Base-by-base conservation (phyloP, 1,140 invertebrate genomes). In the Paralvinella palmiformis region DNA sequence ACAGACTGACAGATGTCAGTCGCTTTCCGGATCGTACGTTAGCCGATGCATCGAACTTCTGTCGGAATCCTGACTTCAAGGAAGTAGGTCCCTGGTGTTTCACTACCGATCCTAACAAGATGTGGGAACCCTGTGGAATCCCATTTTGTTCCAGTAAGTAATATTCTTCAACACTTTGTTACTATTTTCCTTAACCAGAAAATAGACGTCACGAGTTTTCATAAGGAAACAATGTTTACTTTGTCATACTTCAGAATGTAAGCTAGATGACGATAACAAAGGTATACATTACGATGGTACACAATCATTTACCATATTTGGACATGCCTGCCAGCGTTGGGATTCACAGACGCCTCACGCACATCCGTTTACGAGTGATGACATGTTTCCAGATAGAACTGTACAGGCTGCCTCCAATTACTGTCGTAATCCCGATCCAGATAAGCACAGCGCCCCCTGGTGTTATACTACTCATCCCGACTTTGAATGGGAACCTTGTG, bases 61-160 rank as follows among this genome's bases (percentile, higher is more conserved):
- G 85, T 66, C 77, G 85, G 60, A 86, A 85, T 75, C 82, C 83
- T 1, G 73, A 73, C 52, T 68, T 66, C 13, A 80, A 78, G n/a
- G 81, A 83, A 36, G 71, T 72, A 1, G 75, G 72, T n/a, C 85
- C 85, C 0, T 86, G 85, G 85, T 86, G 85, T 64, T 86, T 77
- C 66, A 76, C 76, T 17, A 73, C 66, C 13, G 13, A 27, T 31
- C 24, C 22, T 22, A 56, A 69, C 3, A 78, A 79, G 0, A 73
- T 81, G 59, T 79, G 75, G 27, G 84, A 85, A 68, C 79, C 81
- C 58, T 86, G 85, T 62, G 84, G 86, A 65, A 84, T 86, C 65
- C 84, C 85, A 2, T 41, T 71, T 15, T 86, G 55, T n/a, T n/a
- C n/a, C n/a, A n/a, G 55, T 57, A 57, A 6, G 48, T 52, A 29